Evolutionary conservation across 2,113 vertebrate species (phyloP).

Genomic region (Phaethon lepturus): DNA sequence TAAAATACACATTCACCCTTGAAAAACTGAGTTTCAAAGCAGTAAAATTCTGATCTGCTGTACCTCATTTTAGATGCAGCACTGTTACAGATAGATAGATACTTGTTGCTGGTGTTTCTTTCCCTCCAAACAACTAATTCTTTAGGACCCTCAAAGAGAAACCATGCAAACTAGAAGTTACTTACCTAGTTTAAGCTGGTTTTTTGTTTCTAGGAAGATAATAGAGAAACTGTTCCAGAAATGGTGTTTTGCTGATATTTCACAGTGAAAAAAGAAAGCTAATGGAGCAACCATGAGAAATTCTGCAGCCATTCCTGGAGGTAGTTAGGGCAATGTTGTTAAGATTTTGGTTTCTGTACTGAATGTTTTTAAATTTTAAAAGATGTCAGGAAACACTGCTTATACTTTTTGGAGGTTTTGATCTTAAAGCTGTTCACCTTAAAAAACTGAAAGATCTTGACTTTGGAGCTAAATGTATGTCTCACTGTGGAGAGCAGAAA

Average conservation of each 20-base stretch:
- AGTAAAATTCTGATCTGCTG: neutral
- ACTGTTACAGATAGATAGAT: neutral
- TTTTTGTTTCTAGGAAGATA: neutral
- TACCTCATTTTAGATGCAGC: neutral
- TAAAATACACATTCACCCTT: neutral
- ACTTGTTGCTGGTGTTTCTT: conserved; percentile 62
- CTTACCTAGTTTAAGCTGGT: neutral
- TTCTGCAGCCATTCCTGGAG: conserved; percentile 46
- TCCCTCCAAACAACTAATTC: neutral
- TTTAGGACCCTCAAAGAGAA: neutral
- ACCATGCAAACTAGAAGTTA: neutral
- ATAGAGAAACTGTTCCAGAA: neutral
- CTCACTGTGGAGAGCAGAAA: neutral
- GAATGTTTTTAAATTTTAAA: neutral
- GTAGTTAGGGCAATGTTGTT: conserved; percentile 28
- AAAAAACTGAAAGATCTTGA: neutral
- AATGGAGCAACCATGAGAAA: conserved; percentile 19
- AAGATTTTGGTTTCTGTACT: conserved; percentile 46
- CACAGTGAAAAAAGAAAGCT: conserved; percentile 40
- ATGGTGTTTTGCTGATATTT: neutral
- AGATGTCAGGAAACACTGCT: neutral
- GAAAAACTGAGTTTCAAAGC: neutral
- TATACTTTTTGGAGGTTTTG: neutral
- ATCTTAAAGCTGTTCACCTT: conserved; percentile 64
- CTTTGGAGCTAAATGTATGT: neutral